A percentile compares a stretch with the other conserved stretches of the same genome.
These are phyloP conservation scores for Hippopotamus amphibius DNA, from an alignment of 2,113 vertebrate genomes.

Conservation along the genomic window DNA sequence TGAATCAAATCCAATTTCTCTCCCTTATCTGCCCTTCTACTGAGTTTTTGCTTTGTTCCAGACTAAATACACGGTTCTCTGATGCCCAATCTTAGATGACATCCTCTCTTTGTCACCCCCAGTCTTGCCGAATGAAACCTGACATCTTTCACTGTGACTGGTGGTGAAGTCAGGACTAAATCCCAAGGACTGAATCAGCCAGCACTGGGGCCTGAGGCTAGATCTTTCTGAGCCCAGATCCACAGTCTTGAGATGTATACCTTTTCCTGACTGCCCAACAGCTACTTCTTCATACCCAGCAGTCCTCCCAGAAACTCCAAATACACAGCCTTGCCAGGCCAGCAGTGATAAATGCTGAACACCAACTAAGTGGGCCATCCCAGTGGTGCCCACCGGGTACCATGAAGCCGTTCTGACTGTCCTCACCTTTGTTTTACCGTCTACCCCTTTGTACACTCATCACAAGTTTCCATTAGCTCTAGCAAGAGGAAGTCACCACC, in stretches of 20 bases:
- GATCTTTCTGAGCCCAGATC: neutral
- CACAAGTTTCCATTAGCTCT: neutral
- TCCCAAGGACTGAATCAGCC: neutral
- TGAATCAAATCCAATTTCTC: constrained; percentile 41
- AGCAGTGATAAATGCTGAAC: neutral
- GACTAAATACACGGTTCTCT: neutral
- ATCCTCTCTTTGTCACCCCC: neutral
- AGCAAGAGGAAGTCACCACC: neutral
- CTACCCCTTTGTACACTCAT: neutral
- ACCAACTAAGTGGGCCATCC: neutral
- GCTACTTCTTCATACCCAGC: neutral
- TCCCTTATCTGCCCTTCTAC: constrained; percentile 16
- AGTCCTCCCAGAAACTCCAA: neutral
- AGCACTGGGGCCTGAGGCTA: neutral
- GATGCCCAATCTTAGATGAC: neutral
- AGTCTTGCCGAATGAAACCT: neutral
- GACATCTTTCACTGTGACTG: neutral
- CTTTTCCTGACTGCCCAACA: neutral
- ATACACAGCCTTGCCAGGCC: neutral
- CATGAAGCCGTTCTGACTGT: neutral
- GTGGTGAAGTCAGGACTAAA: neutral
- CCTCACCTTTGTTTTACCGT: neutral
- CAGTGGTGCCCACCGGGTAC: neutral
- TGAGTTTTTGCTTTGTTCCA: constrained; percentile 7
- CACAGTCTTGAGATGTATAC: neutral